phyloP scores from a whole-genome alignment of 1,140 invertebrate genomes.

The Ylistrum balloti region DNA sequence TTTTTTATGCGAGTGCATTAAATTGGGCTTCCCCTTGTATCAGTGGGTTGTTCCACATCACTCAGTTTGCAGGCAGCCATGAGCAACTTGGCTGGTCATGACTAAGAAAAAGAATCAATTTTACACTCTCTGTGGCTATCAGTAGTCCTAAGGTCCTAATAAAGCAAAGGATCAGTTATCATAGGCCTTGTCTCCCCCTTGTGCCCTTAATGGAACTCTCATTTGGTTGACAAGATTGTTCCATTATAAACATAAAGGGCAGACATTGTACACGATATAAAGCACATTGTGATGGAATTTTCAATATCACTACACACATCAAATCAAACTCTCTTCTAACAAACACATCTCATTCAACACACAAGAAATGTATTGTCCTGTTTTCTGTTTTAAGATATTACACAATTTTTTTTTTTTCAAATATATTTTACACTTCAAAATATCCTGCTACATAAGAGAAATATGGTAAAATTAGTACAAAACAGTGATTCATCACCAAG shows the following conservation, averaged over 20 bases:
- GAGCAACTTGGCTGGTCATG: not conserved
- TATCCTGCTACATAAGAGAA: too few relatives aligned
- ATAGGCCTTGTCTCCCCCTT: not conserved
- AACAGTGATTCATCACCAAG: too few relatives aligned
- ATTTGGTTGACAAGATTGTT: not conserved
- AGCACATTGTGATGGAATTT: too few relatives aligned
- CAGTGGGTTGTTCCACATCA: not conserved
- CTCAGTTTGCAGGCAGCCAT: not conserved
- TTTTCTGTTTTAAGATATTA: too few relatives aligned
- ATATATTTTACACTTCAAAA: too few relatives aligned
- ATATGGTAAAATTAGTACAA: too few relatives aligned
- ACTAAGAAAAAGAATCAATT: conserved; percentile 34
- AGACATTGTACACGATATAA: too few relatives aligned
- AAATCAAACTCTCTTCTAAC: not conserved
- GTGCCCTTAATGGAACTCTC: not conserved
- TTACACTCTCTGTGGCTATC: not conserved
- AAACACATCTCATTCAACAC: not conserved
- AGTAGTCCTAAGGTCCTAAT: not conserved
- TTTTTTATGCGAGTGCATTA: not conserved
- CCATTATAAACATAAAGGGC: not conserved
- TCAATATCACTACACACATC: too few relatives aligned
- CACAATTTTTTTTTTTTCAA: too few relatives aligned
- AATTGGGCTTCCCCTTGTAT: not conserved
- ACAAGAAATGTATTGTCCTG: too few relatives aligned
- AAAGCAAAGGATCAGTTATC: not conserved